Evolutionary conservation across 2,797 vertebrate genomes (phyloP).

Genomic region (Hydrolagus colliei): DNA sequence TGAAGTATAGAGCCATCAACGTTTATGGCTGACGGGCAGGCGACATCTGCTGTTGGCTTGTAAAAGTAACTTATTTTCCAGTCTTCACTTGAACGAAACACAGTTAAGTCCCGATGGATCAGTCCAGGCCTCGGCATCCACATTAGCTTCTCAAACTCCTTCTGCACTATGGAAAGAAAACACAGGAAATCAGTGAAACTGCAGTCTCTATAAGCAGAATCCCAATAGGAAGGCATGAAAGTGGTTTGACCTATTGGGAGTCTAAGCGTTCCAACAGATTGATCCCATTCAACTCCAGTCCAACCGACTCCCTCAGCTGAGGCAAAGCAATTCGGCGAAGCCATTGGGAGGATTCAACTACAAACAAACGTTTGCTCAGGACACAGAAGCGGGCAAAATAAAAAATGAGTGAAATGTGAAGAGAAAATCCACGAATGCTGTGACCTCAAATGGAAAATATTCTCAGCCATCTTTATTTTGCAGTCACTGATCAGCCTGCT

Average conservation of each 20-base stretch:
- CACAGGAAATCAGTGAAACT: not conserved
- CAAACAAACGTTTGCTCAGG: not conserved
- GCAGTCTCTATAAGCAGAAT: not conserved
- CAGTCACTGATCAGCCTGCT: too few species aligned
- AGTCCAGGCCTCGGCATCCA: not conserved
- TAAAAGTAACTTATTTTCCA: not conserved
- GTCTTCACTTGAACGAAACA: conserved; percentile 19
- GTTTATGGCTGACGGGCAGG: conserved; percentile 2
- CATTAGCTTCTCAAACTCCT: not conserved
- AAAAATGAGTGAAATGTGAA: too few species aligned
- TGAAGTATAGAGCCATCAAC: conserved; percentile 24
- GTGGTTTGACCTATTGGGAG: not conserved
- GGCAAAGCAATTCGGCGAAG: not conserved
- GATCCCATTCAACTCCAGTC: not conserved
- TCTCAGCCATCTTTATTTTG: too few species aligned
- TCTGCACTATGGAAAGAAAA: conserved; percentile 11
- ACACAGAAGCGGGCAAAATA: too few species aligned
- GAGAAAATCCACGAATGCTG: too few species aligned
- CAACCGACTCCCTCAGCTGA: not conserved
- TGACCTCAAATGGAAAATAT: too few species aligned
- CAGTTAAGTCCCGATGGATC: not conserved
- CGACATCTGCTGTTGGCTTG: conserved; percentile 8
- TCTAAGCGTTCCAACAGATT: not conserved
- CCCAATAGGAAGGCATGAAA: too few species aligned
- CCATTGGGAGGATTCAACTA: not conserved